These are phyloP conservation scores for Paradoxurus hermaphroditus DNA, from an alignment of 2,113 vertebrate species.

Conservation along the genomic window DNA sequence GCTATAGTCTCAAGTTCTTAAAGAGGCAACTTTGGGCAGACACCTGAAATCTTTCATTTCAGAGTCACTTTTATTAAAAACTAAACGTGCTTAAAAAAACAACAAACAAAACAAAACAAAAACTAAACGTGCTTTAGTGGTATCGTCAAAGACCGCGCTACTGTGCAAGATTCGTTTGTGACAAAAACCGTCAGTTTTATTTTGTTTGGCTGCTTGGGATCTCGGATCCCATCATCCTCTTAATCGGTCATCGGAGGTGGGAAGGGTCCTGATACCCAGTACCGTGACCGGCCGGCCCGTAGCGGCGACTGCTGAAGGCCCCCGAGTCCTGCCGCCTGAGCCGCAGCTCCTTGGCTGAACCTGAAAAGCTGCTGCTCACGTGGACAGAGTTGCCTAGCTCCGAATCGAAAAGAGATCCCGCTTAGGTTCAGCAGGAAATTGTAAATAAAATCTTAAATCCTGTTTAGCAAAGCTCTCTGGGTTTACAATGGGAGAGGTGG, in stretches of 20 bases:
- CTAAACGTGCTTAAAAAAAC: not conserved
- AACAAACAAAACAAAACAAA: too few relatives aligned
- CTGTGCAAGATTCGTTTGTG: not conserved
- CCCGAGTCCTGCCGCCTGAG: rapidly evolving
- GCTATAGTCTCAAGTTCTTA: not conserved
- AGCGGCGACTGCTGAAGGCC: not conserved
- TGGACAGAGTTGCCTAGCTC: not conserved
- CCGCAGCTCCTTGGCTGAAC: rapidly evolving
- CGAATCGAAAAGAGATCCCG: not conserved
- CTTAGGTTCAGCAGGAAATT: not conserved
- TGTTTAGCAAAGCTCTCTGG: not conserved
- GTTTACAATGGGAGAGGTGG: not conserved
- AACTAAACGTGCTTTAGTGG: not conserved
- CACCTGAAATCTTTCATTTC: too few relatives aligned
- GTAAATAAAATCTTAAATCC: not conserved
- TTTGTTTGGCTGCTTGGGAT: not conserved
- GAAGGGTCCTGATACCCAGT: too few relatives aligned
- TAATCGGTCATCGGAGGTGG: not conserved
- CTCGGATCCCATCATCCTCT: not conserved
- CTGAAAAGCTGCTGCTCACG: too few relatives aligned
- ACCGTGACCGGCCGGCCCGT: rapidly evolving
- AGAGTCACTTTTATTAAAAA: not conserved
- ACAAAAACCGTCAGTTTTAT: not conserved
- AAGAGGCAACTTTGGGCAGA: not conserved
- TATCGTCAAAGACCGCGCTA: not conserved